Evolutionary conservation across 2,797 vertebrate genomes (phyloP).

Genomic region (Muscicapa striata): DNA sequence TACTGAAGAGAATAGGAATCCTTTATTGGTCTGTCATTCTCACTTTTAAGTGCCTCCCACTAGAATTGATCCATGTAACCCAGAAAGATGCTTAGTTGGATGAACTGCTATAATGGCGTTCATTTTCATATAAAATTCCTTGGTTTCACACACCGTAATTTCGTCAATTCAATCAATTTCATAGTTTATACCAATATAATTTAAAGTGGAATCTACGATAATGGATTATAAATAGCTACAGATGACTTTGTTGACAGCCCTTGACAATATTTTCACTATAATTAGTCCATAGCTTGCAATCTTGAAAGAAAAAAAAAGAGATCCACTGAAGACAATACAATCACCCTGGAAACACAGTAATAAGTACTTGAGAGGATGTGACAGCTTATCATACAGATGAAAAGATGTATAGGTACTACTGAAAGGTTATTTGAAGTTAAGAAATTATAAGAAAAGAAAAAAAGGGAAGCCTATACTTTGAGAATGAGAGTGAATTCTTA

Average conservation of each 20-base stretch:
- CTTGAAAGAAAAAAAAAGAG: background rate
- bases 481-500: slow-evolving; percentile 11
- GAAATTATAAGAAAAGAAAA: background rate
- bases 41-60: background rate
- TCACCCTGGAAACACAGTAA: background rate
- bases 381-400: background rate
- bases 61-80: background rate
- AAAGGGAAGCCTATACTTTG: background rate
- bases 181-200: background rate
- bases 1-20: background rate
- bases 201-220: background rate
- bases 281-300: background rate
- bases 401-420: background rate
- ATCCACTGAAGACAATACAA: background rate
- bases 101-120: background rate
- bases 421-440: slow-evolving; percentile 19
- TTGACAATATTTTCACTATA: background rate
- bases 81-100: background rate
- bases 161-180: background rate
- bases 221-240: slow-evolving; percentile 30
- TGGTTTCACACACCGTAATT: background rate
- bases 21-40: slow-evolving; percentile 23
- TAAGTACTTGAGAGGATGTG: background rate
- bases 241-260: background rate
- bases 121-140: background rate